These are phyloP conservation scores for Engystomops pustulosus DNA, from an alignment of 2,113 vertebrate species.

Conservation along the genomic window DNA sequence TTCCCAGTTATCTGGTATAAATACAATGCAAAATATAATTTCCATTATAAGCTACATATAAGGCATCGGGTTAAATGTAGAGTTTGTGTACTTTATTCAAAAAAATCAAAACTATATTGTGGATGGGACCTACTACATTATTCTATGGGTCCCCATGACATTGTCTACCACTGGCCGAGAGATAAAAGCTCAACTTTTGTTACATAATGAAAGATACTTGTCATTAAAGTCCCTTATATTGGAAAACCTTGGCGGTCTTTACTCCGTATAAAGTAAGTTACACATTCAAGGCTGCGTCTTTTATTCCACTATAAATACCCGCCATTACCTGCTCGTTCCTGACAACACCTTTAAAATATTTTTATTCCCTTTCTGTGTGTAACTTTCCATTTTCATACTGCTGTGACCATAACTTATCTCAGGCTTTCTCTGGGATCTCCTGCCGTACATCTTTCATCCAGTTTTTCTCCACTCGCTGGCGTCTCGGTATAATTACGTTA, in stretches of 20 bases:
- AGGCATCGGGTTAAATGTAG: no score
- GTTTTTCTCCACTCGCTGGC: background rate
- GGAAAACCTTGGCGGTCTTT: background rate
- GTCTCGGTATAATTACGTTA: conserved; percentile 2
- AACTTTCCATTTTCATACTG: background rate
- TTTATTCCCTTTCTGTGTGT: background rate
- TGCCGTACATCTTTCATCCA: background rate
- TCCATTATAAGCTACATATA: no score
- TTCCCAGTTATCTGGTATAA: no score
- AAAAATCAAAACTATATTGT: no score
- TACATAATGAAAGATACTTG: background rate
- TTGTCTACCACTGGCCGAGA: no score
- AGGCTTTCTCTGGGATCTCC: conserved; percentile 10
- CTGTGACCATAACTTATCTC: background rate
- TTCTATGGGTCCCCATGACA: no score
- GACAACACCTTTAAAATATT: background rate
- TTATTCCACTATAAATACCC: background rate
- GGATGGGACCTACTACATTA: no score
- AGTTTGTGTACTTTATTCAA: no score
- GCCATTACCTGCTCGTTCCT: background rate
- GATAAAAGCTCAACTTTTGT: no score
- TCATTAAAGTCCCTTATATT: background rate
- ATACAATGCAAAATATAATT: no score
- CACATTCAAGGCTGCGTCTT: background rate
- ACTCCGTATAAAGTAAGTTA: background rate